Evolutionary conservation across 2,113 vertebrate species (phyloP).

Genomic region (Phalacrocorax aristotelis): DNA sequence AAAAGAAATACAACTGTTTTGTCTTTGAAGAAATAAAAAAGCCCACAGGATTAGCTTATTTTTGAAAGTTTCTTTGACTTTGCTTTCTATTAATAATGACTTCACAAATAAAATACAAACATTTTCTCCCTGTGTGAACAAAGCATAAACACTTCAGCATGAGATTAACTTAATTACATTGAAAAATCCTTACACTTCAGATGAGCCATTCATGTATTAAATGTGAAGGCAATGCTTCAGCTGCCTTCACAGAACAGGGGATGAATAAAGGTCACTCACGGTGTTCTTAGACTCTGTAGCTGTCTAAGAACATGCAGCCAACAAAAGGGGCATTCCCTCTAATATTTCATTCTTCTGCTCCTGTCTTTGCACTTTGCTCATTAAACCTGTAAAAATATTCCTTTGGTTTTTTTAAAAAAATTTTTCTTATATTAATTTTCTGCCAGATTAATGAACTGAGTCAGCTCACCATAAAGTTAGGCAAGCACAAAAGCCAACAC

Average conservation of each 20-base stretch:
- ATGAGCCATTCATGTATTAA: not conserved
- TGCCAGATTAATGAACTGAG: not conserved
- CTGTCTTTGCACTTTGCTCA: not conserved
- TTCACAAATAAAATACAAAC: not conserved
- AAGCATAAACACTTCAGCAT: not conserved
- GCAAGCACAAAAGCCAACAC: not conserved
- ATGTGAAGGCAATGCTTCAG: not conserved
- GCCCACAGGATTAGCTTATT: not conserved
- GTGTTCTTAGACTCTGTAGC: not conserved
- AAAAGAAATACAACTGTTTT: not conserved
- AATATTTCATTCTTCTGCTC: not conserved
- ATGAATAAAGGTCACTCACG: not conserved
- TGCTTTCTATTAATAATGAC: not conserved
- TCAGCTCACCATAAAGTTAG: not conserved
- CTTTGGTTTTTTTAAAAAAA: not conserved
- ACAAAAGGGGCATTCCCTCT: not conserved
- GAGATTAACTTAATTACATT: not conserved
- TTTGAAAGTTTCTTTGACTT: not conserved
- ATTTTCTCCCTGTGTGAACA: not conserved
- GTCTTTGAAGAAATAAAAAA: not conserved
- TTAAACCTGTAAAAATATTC: not conserved
- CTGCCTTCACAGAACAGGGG: not conserved
- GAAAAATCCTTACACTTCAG: not conserved
- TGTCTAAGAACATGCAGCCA: not conserved
- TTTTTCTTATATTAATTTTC: not conserved